Evolutionary conservation across 1,140 invertebrate genomes (phyloP).

Genomic region (Centruroides vittatus): DNA sequence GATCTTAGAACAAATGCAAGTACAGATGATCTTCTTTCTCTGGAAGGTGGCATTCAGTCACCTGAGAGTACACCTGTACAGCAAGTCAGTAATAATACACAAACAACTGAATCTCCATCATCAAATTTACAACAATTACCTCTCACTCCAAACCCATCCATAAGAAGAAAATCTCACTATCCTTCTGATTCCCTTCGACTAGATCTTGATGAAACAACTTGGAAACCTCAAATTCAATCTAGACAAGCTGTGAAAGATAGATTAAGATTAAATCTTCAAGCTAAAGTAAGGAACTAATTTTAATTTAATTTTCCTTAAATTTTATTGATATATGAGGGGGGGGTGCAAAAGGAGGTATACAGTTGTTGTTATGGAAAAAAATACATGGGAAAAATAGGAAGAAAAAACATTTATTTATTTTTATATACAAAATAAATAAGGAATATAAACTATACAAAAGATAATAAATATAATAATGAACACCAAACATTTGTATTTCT

Average conservation of each 20-base stretch:
- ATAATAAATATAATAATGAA: no score
- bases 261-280: slow-evolving; percentile 11
- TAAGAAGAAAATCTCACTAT: slow-evolving; percentile 3
- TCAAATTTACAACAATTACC: background rate
- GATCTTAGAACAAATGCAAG: slow-evolving; percentile 13
- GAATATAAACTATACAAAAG: no score
- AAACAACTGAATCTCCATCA: slow-evolving; percentile 1
- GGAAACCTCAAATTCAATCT: slow-evolving; percentile 4
- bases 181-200: slow-evolving; percentile 3
- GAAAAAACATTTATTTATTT: no score
- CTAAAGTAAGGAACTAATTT: slow-evolving; percentile 1
- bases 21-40: slow-evolving; percentile 12
- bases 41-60: slow-evolving; percentile 12
- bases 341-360: no score
- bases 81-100: slow-evolving; percentile 2
- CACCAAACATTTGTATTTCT: no score
- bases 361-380: no score
- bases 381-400: no score
- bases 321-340: background rate
- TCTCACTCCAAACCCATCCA: slow-evolving; percentile 5
- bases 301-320: background rate
- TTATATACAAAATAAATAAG: no score
- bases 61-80: slow-evolving; percentile 7
- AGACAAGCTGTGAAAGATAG: slow-evolving; percentile 7
- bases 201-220: slow-evolving; percentile 10